These are phyloP conservation scores for Sporophila hypoxantha DNA, from an alignment of 2,113 vertebrate species.

Conservation along the genomic window DNA sequence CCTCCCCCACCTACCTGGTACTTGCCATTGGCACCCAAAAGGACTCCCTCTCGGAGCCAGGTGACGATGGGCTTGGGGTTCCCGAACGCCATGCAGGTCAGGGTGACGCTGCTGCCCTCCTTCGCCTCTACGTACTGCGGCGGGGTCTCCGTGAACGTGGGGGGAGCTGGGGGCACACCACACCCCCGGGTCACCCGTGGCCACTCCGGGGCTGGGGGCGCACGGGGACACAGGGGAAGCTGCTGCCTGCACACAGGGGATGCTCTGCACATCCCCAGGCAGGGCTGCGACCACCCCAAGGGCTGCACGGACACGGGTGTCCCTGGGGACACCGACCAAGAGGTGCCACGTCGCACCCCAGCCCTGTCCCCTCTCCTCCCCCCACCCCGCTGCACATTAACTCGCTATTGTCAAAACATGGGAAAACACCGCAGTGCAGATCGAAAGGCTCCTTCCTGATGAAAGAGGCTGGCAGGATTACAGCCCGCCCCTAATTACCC, in stretches of 20 bases:
- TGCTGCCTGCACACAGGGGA: background rate
- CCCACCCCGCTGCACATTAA: background rate
- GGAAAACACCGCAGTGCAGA: slow-evolving; percentile 58
- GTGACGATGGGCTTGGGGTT: slow-evolving; percentile 96
- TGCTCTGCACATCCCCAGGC: accelerated
- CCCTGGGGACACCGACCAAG: background rate
- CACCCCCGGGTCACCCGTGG: accelerated
- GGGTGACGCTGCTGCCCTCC: slow-evolving; percentile 87
- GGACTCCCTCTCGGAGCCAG: slow-evolving; percentile 90
- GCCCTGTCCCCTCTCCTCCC: background rate
- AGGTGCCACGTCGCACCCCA: accelerated
- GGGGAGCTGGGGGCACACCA: slow-evolving; percentile 80
- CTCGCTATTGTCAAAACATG: slow-evolving; percentile 38
- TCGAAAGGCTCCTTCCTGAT: slow-evolving; percentile 40
- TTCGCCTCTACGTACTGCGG: slow-evolving; percentile 96
- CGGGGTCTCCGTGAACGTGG: slow-evolving; percentile 92
- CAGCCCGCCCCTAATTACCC: slow-evolving; percentile 50
- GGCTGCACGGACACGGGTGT: background rate
- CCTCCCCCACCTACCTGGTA: slow-evolving; percentile 80
- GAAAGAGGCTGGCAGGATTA: slow-evolving; percentile 45
- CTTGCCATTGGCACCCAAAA: slow-evolving; percentile 82
- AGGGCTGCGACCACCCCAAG: background rate
- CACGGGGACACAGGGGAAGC: background rate
- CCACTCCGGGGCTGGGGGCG: background rate
- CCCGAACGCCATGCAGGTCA: slow-evolving; percentile 93